Evolutionary conservation across 2,888 invertebrate genomes (phyloP).

Genomic region (Heterodera filipjevi): DNA sequence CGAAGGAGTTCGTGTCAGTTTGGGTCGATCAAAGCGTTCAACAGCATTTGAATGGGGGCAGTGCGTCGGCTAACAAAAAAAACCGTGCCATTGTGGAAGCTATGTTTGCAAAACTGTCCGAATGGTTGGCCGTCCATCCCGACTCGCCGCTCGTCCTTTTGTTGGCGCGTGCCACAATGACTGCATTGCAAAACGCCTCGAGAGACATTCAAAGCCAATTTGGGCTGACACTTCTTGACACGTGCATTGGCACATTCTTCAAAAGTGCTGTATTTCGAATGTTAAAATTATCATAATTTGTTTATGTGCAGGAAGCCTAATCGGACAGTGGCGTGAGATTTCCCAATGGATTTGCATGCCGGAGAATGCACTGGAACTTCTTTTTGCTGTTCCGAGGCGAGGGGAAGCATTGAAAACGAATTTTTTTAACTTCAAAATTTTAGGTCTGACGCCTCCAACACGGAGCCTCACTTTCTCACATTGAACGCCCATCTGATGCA

Average conservation of each 20-base stretch:
- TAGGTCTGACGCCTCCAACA: not conserved
- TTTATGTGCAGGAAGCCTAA: not conserved
- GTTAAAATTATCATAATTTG: no score
- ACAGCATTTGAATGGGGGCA: not conserved
- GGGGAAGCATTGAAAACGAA: no score
- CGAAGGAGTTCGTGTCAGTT: slow-evolving; percentile 52
- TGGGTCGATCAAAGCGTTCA: slow-evolving; percentile 44
- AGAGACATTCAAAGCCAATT: slow-evolving; percentile 30
- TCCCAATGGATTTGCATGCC: slow-evolving; percentile 37
- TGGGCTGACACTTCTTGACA: slow-evolving; percentile 55
- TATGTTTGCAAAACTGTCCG: slow-evolving; percentile 20
- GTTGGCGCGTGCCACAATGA: slow-evolving; percentile 37
- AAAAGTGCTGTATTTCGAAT: slow-evolving; percentile 33
- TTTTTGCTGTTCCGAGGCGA: slow-evolving; percentile 39
- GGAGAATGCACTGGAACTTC: slow-evolving; percentile 31
- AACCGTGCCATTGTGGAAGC: slow-evolving; percentile 31
- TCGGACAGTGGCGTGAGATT: slow-evolving; percentile 38
- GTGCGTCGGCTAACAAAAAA: slow-evolving; percentile 43
- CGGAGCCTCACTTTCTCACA: slow-evolving; percentile 42
- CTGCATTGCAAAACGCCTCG: slow-evolving; percentile 31
- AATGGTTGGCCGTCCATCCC: slow-evolving; percentile 42
- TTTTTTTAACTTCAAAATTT: not conserved
- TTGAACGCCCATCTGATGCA: slow-evolving; percentile 39
- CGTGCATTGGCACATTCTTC: slow-evolving; percentile 52
- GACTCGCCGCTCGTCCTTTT: slow-evolving; percentile 46